A percentile compares a stretch with the other conserved stretches of the same genome.
phyloP scores from a whole-genome alignment of 2,888 invertebrate genomes.

The Scaptomyza caliginosa region DNA sequence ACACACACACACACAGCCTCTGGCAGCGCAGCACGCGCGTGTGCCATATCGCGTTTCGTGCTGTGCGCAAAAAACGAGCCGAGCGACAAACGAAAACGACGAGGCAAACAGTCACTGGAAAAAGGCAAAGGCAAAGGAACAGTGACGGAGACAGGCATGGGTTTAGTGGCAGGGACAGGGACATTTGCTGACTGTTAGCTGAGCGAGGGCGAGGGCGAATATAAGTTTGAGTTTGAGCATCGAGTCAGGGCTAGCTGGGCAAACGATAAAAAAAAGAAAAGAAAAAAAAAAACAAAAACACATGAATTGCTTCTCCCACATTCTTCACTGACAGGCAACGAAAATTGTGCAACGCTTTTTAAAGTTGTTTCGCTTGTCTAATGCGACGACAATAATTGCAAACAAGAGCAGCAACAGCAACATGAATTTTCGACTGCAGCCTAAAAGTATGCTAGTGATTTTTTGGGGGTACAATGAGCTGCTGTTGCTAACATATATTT shows the following conservation, averaged over 20 bases:
- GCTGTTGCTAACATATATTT: slow-evolving; percentile 9
- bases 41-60: slow-evolving; percentile 75
- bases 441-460: slow-evolving; percentile 49
- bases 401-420: slow-evolving; percentile 3
- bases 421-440: slow-evolving; percentile 32
- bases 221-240: slow-evolving; percentile 23
- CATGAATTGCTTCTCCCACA: slow-evolving; percentile 28
- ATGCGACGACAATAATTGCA: slow-evolving; percentile 14
- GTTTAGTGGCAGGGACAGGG: not conserved
- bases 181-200: slow-evolving; percentile 14
- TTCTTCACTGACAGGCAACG: slow-evolving; percentile 25
- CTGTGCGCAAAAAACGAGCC: slow-evolving; percentile 73
- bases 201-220: slow-evolving; percentile 44
- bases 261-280: not conserved
- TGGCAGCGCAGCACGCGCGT: slow-evolving; percentile 64
- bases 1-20: slow-evolving; percentile 16
- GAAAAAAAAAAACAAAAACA: not conserved
- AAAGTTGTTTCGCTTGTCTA: slow-evolving; percentile 64
- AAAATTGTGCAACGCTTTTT: slow-evolving; percentile 73
- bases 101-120: slow-evolving; percentile 32
- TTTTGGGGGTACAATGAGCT: no score
- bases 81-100: slow-evolving; percentile 51
- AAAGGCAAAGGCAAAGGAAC: slow-evolving; percentile 4
- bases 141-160: slow-evolving; percentile 22
- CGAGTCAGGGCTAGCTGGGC: slow-evolving; percentile 12